These are phyloP conservation scores for Meghimatium bilineatum DNA, from an alignment of 2,888 invertebrate genomes.

Conservation along the genomic window DNA sequence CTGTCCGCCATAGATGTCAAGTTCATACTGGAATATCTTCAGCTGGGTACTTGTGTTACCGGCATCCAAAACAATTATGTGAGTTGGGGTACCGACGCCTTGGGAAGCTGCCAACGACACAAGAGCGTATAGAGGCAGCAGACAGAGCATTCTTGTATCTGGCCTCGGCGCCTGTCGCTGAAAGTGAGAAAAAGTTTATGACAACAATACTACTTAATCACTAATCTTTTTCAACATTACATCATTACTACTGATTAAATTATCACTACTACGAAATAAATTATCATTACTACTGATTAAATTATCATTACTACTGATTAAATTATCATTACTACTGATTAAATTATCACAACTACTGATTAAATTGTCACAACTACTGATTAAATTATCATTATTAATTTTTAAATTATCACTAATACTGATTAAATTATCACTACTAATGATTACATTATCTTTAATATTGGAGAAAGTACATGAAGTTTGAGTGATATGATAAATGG, in stretches of 20 bases:
- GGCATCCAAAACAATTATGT: constrained; percentile 2
- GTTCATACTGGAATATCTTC: constrained; percentile 23
- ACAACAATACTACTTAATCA: no score
- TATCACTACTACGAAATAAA: neutral
- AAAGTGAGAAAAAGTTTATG: neutral
- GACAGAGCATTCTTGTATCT: constrained; percentile 11
- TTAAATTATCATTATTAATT: no score
- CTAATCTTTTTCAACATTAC: neutral
- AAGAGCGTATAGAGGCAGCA: constrained; percentile 8
- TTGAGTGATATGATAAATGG: no score
- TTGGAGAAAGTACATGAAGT: no score
- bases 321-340: neutral
- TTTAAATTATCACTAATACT: no score
- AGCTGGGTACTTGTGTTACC: constrained; percentile 13
- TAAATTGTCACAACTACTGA: no score
- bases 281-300: neutral
- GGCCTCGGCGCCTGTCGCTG: constrained; percentile 12
- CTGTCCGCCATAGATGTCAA: neutral
- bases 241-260: neutral
- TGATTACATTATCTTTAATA: no score
- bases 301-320: neutral
- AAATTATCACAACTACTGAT: neutral
- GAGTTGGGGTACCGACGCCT: neutral
- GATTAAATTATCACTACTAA: no score
- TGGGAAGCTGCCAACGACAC: neutral